Conservation (phyloP, 1,140 invertebrate species). For the Belonocnema kinseyi region DNA sequence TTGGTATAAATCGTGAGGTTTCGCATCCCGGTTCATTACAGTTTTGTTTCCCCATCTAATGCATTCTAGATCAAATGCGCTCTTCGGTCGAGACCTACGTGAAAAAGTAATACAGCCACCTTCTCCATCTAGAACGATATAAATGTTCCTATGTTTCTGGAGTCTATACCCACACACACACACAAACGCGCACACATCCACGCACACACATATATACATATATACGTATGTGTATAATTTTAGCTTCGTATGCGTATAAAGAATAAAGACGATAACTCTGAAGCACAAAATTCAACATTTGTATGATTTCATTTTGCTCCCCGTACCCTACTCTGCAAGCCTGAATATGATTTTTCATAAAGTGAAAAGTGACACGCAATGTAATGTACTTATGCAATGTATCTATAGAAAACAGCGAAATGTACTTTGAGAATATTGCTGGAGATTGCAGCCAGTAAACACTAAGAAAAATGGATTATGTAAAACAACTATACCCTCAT, state of each 20-base stretch:
- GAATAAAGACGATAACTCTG: conserved; percentile 13
- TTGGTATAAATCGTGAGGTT: no score
- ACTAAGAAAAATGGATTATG: conserved; percentile 48
- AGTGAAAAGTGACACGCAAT: conserved; percentile 29
- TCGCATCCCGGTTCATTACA: no score
- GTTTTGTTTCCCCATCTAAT: no score
- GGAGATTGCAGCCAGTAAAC: conserved; percentile 44
- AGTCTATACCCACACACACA: conserved; percentile 18
- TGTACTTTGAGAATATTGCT: conserved; percentile 43
- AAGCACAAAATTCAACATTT: conserved; percentile 3
- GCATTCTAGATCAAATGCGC: conserved; percentile 51
- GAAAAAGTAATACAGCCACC: conserved; percentile 57
- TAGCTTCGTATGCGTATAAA: neutral
- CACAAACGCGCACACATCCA: no score
- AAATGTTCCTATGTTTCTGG: conserved; percentile 32
- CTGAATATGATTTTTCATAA: conserved; percentile 31
- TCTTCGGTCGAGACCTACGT: conserved; percentile 45
- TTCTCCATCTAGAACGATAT: neutral
- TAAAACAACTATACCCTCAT: conserved; percentile 37
- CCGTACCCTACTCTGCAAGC: neutral
- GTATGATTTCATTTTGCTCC: conserved; percentile 22
- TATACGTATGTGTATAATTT: conserved; percentile 6
- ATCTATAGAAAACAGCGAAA: conserved; percentile 34
- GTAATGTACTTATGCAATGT: conserved; percentile 9
- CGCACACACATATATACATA: no score